A percentile compares a stretch with the other conserved stretches of the same genome.
Conservation (phyloP, 2,113 vertebrate genomes). For the Hyperopisus bebe region DNA sequence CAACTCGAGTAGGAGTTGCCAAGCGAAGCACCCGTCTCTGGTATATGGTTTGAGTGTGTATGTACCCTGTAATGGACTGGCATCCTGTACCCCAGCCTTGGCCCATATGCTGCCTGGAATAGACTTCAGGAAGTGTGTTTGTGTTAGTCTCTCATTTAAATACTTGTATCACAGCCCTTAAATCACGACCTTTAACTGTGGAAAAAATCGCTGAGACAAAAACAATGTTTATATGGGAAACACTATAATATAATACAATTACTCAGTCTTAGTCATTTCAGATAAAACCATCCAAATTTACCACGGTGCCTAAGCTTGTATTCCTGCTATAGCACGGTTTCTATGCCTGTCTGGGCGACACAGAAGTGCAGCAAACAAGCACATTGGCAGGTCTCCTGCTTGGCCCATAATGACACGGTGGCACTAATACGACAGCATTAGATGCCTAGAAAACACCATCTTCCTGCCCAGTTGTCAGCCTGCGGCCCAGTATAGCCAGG, state of each 20-base stretch:
- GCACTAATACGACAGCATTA: conserved; percentile 27
- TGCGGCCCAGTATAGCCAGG: conserved; percentile 28
- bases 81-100: background rate
- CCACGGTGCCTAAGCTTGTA: background rate
- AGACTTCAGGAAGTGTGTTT: background rate
- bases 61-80: background rate
- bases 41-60: background rate
- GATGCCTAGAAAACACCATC: conserved; percentile 21
- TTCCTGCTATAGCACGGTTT: background rate
- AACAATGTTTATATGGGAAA: background rate
- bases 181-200: background rate
- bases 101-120: background rate
- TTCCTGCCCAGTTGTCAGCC: conserved; percentile 28
- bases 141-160: background rate
- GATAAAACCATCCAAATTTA: background rate
- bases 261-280: background rate
- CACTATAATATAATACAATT: background rate
- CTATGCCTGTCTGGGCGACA: background rate
- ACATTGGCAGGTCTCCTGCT: background rate
- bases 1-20: background rate
- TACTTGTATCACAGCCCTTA: background rate
- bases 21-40: background rate
- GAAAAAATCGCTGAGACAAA: background rate
- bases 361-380: background rate
- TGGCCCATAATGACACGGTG: conserved; percentile 24